Evolutionary conservation across 2,888 invertebrate genomes (phyloP), one percentile per base, ranked within the genome.

Genomic region (Cataglyphis albicans): DNA sequence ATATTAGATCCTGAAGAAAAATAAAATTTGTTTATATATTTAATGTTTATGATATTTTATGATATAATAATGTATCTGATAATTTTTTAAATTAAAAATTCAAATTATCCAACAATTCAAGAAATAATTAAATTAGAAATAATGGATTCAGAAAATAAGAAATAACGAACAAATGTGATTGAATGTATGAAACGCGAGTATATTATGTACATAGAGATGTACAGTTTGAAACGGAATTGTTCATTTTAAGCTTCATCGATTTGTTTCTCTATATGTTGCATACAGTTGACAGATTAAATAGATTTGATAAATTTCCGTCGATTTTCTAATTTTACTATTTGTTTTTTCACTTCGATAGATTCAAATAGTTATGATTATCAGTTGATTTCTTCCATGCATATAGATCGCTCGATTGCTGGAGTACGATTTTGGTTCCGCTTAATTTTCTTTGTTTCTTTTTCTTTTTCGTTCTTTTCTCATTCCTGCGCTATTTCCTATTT

Each of bases 321-420:
- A 5, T 21, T 52, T 75, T 52, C 0, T 52, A 52, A 52, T 52
- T n/a, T n/a, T 64, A 38, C 3, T 35, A 21, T n/a, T 48, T 63
- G 9, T 63, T 75, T 73, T 52, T 63, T 15, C 35, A 48, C 6
- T 35, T 35, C 48, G 21, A 21, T 35, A 35, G 15, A 52, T 0
- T 12, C 52, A 61, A 52, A 10, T 63, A 15, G 25, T 52, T 18
- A 52, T 35, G 35, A 64, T 75, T 52, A 75, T 75, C 21, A 18
- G 35, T 2, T 21, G 35, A 75, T 75, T 75, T 75, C 25, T 52
- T 75, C 18, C 25, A 35, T 64, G 21, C 55, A 48, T 64, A 64
- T 35, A 74, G 15, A 74, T 74, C 3, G 64, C 12, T 6, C 18
- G 68, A 76, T 21, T 41, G 12, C 6, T 32, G 15, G 29, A 76